phyloP scores from a whole-genome alignment of 2,797 vertebrate species.

The Urocyon cinereoargenteus region DNA sequence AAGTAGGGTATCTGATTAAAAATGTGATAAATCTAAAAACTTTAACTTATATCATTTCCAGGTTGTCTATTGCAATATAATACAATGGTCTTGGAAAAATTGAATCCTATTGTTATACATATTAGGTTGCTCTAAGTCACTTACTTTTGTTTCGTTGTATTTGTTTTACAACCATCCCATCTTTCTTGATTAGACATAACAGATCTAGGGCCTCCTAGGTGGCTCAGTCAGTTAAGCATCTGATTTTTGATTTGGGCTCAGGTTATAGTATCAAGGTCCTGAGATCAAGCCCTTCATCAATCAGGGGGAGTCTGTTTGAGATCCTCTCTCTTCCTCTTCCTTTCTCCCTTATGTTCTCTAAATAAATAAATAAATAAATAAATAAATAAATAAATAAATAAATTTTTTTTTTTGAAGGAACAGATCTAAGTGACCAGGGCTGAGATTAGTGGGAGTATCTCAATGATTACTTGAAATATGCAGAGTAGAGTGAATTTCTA shows the following conservation, averaged over 20 bases:
- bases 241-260: too few species aligned
- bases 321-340: too few species aligned
- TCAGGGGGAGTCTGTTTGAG: too few species aligned
- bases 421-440: not conserved
- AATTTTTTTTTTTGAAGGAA: not conserved
- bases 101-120: not conserved
- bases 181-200: not conserved
- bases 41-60: not conserved
- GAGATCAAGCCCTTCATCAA: too few species aligned
- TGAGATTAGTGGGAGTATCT: not conserved
- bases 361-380: not conserved
- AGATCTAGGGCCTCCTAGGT: not conserved
- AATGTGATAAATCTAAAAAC: not conserved
- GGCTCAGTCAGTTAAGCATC: too few species aligned
- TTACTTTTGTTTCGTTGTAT: not conserved
- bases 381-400: not conserved
- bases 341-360: too few species aligned
- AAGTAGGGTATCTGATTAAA: not conserved
- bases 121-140: not conserved
- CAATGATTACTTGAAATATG: not conserved
- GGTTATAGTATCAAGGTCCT: too few species aligned
- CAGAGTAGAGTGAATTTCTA: not conserved
- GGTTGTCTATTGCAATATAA: not conserved
- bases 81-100: not conserved
- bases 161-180: not conserved